phyloP scores from a whole-genome alignment of 2,113 vertebrate species.

The Notarius quadriscutis region DNA sequence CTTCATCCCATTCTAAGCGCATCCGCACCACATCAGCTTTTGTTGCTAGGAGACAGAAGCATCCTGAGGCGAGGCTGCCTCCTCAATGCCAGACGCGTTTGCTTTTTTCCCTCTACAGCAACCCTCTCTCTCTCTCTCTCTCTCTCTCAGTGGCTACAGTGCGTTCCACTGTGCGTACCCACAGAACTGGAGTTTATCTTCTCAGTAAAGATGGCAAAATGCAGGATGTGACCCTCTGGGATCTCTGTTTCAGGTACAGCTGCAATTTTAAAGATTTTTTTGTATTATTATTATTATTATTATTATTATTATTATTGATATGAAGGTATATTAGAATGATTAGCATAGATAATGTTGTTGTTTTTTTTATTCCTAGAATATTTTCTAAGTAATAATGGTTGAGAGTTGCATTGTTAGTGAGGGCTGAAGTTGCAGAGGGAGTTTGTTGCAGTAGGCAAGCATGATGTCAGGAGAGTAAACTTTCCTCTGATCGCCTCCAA shows the following conservation, averaged over 20 bases:
- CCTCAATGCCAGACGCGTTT: conserved; percentile 65
- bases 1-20: conserved; percentile 77
- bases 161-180: conserved; percentile 31
- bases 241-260: conserved; percentile 46
- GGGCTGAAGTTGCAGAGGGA: conserved; percentile 2
- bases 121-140: conserved; percentile 36
- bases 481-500: conserved; percentile 22
- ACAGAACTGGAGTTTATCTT: conserved; percentile 51
- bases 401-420: not conserved
- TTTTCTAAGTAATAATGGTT: not conserved
- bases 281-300: not conserved
- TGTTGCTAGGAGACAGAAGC: conserved; percentile 86
- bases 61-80: conserved; percentile 75
- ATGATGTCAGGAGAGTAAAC: not conserved
- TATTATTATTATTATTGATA: not conserved
- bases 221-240: conserved; percentile 33
- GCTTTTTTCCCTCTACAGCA: conserved; percentile 50
- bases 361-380: not conserved
- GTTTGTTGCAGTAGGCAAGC: not conserved
- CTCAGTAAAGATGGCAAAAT: conserved; percentile 33
- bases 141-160: conserved; percentile 18
- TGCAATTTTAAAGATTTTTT: not conserved
- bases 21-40: conserved; percentile 76
- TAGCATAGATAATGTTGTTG: not conserved
- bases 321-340: not conserved